These are phyloP conservation scores for Xenopus tropicalis DNA, from an alignment of 2,113 vertebrate genomes.

Conservation along the genomic window UCB_Xtro_10.0 CM004446.2:53346501-53347000, in stretches of 20 bases:
- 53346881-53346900: no score
- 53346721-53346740: constrained; percentile 17
- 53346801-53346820: neutral
- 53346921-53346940: no score
- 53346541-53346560: neutral
- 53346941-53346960: no score
- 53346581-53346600: neutral
- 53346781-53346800: constrained; percentile 2
- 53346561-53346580: neutral
- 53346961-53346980: no score
- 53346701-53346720: constrained; percentile 23
- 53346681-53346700: constrained; percentile 13
- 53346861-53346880: neutral
- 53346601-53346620: constrained; percentile 1
- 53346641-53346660: constrained; percentile 20
- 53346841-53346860: neutral
- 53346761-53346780: neutral
- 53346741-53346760: constrained; percentile 2
- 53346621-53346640: constrained; percentile 19
- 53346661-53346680: constrained; percentile 8
- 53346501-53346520: constrained; percentile 2
- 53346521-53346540: neutral
- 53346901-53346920: no score
- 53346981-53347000: no score
- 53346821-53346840: neutral